Base-by-base conservation (phyloP, 2,113 vertebrate genomes). In the Misgurnus anguillicaudatus region DNA sequence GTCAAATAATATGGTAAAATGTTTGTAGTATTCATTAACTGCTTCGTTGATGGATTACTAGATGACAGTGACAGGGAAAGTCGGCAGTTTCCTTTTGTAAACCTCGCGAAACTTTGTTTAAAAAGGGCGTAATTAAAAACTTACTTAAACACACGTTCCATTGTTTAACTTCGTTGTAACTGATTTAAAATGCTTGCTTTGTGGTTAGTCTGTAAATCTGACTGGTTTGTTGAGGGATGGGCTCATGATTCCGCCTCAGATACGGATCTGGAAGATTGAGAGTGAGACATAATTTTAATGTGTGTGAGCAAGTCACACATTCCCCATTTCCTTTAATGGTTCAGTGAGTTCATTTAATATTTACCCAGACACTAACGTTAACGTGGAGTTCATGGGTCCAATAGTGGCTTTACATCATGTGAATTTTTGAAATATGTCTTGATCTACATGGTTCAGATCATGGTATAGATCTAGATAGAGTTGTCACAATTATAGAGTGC, bases 211-310 rank as follows among this genome's bases (percentile, higher is more conserved):
- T 73, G 21, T 74, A n/a, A 62, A 31, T 61, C 42, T 6, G 2
- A 21, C 24, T 47, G 8, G 60, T 24, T 5, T 13, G 17, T 39
- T 39, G 57, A 39, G 51, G 51, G 51, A 58, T 73, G 38, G 70
- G 38, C 70, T 73, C 38, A 7, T 42, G 53, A 13, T 73, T 73
- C 53, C 70, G n/a, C 38, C 38, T 60, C 11, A 39, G 14, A 24
- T n/a, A 42, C 10, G 53, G n/a, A 72, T 72, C n/a, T 58, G 6
- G 53, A 9, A 47, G 21, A 17, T 71, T 14, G 4, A 47, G 21
- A 17, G 57, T 14, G 4, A 16, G 14, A 61, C 39, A 48, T 11
- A 0, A 47, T 62, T 74, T 74, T 19, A 42, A 74, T 62, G 57
- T 17, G 24, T 31, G 24, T 31, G 24, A 31, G 24, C 24, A 8